Evolutionary conservation across 2,797 vertebrate genomes (phyloP), one percentile per base, ranked within the genome.

Genomic region (Tokudaia muenninki): DNA sequence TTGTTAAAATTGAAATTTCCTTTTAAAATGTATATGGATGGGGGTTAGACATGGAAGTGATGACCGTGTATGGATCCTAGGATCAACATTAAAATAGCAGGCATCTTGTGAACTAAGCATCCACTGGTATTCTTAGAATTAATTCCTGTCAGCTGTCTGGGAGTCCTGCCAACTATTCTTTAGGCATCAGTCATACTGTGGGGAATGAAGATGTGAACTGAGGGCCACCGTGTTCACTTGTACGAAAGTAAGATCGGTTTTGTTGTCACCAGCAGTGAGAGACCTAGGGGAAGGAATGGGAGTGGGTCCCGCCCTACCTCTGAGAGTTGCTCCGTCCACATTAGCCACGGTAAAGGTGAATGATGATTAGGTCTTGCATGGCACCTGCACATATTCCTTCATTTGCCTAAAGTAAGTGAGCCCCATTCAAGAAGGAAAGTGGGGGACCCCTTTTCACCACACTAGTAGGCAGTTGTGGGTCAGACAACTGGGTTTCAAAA

Each of bases 401-500:
- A 80, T 74, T 61, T 93, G 19, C 50, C 34, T 22, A 19, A 96
- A 31, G 44, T 75, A 44, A 92, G 16, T 0, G 0, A 31, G 26
- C 26, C 82, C n/a, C 31, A 16, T 3, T 70, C 3, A 47, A 93
- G 9, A 57, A 89, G 26, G 67, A 74, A 94, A 96, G 75, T 24
- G 34, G 52, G 90, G 63, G 41, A 0, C 41, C 34, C 17, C 57
- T 91, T 84, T 96, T 95, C 96, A 77, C 80, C 57, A 82, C 8
- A 80, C 26, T 1, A 67, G 52, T 80, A 98, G 94, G 26, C 77
- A 96, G 89, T 95, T 95, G 96, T 98, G 96, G 96, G 97, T 98
- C 13, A 2, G 92, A 94, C 94, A 98, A 92, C 94, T 98, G 92
- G 98, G 91, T 95, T 95, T 97, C 97, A 78, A 93, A 77, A 94